These are phyloP conservation scores for Anolis sagrei DNA, from an alignment of 2,113 vertebrate species.

Conservation along the genomic window DNA sequence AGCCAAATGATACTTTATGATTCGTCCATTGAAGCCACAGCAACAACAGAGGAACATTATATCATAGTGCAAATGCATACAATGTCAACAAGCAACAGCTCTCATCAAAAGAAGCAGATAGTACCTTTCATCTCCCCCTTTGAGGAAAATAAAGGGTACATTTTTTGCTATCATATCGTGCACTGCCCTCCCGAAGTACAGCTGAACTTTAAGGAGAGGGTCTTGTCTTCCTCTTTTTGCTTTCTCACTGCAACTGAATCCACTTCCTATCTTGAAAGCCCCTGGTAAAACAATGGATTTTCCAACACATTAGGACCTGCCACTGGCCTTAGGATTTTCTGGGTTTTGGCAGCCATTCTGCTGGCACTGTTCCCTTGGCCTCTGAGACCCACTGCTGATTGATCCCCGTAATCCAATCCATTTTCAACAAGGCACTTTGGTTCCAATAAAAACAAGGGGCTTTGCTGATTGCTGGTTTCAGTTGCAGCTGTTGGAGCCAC, in stretches of 20 bases:
- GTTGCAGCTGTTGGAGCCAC: slow-evolving; percentile 68
- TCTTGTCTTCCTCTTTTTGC: slow-evolving; percentile 18
- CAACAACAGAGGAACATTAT: background rate
- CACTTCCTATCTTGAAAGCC: slow-evolving; percentile 65
- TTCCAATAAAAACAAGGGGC: slow-evolving; percentile 73
- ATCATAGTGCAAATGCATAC: background rate
- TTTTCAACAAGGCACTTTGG: slow-evolving; percentile 73
- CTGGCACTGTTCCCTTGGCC: slow-evolving; percentile 70
- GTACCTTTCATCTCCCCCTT: slow-evolving; percentile 9
- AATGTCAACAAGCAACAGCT: slow-evolving; percentile 24
- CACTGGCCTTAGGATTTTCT: slow-evolving; percentile 69
- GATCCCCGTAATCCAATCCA: slow-evolving; percentile 74
- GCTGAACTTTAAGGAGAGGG: slow-evolving; percentile 34
- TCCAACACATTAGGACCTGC: slow-evolving; percentile 64
- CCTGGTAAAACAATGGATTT: slow-evolving; percentile 71
- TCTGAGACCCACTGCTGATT: slow-evolving; percentile 72
- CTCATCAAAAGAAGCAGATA: slow-evolving; percentile 27
- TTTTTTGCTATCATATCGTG: slow-evolving; percentile 50
- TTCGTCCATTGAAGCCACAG: no score
- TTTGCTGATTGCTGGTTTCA: slow-evolving; percentile 73
- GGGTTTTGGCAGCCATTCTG: slow-evolving; percentile 61
- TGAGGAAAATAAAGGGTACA: slow-evolving; percentile 1
- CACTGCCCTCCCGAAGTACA: slow-evolving; percentile 40
- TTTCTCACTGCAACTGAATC: slow-evolving; percentile 50
- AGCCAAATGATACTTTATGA: no score